Conservation (phyloP, 2,797 vertebrate genomes). For the Hapalemur alaotrensis region DNA sequence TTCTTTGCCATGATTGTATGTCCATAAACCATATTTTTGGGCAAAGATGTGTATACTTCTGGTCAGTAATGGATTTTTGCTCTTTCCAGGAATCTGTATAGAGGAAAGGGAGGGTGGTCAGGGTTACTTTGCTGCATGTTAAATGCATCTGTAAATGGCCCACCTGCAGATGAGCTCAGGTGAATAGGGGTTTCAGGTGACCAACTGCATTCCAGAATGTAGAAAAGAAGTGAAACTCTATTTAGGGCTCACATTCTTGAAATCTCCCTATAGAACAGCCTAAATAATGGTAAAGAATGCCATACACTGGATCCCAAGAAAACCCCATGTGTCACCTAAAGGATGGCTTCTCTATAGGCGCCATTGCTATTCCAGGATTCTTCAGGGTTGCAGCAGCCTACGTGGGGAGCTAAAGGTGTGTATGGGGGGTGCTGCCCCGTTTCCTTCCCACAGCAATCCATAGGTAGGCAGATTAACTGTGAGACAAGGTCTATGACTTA, state of each 20-base stretch:
- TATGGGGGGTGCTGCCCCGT: accelerated
- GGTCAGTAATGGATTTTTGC: background rate
- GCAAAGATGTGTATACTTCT: background rate
- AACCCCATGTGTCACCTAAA: background rate
- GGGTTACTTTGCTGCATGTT: background rate
- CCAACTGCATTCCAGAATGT: background rate
- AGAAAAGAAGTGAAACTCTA: background rate
- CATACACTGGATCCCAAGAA: background rate
- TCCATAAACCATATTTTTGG: background rate
- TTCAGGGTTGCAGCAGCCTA: background rate
- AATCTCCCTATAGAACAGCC: background rate
- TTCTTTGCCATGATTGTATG: background rate
- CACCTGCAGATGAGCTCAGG: background rate
- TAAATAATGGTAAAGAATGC: background rate
- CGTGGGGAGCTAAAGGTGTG: too few species aligned
- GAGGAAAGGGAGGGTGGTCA: background rate
- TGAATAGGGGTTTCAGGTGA: background rate
- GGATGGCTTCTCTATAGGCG: background rate
- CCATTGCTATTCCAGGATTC: background rate
- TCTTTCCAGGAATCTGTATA: background rate
- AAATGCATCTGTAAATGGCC: background rate
- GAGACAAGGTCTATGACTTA: background rate
- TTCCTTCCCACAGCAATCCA: background rate
- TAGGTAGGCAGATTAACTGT: background rate
- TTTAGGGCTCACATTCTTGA: background rate